Percentiles rank a stretch among this genome's conserved stretches.
Evolutionary conservation across 1,140 invertebrate genomes (phyloP).

Genomic region (Sitobion miscanthi): DNA sequence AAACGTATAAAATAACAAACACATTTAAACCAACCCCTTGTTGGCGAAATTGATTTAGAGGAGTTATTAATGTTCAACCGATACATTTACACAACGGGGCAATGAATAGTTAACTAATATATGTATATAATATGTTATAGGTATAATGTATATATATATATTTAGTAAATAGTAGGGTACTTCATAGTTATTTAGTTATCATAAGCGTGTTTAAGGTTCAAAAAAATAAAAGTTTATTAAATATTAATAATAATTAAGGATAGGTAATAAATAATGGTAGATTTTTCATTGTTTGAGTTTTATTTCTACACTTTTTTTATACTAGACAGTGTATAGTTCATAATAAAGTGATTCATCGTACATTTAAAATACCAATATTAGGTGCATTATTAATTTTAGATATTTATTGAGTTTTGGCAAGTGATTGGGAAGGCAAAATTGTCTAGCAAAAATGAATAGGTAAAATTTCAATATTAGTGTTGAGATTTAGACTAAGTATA

Average conservation of each 20-base stretch:
- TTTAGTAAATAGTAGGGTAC: background rate
- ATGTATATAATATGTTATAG: background rate
- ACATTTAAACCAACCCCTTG: slow-evolving; percentile 32
- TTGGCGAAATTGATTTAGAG: slow-evolving; percentile 45
- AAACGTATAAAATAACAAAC: slow-evolving; percentile 21
- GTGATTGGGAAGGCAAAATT: too few species aligned
- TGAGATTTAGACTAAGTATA: too few species aligned
- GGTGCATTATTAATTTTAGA: too few species aligned
- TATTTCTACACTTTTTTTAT: background rate
- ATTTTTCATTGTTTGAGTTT: background rate
- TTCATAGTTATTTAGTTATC: background rate
- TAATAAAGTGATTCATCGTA: background rate
- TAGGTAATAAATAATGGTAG: background rate
- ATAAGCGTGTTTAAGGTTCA: background rate
- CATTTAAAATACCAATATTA: background rate
- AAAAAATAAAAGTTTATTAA: background rate
- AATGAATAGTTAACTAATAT: slow-evolving; percentile 3
- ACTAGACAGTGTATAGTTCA: background rate
- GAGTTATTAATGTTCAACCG: slow-evolving; percentile 38
- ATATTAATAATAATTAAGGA: background rate
- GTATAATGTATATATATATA: background rate
- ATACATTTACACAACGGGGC: background rate
- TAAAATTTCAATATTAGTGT: too few species aligned
- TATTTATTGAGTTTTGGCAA: too few species aligned
- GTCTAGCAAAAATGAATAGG: too few species aligned